Evolutionary conservation across 2,113 vertebrate genomes (phyloP), one percentile per base, ranked within the genome.

Genomic region (Seriola rivoliana): DNA sequence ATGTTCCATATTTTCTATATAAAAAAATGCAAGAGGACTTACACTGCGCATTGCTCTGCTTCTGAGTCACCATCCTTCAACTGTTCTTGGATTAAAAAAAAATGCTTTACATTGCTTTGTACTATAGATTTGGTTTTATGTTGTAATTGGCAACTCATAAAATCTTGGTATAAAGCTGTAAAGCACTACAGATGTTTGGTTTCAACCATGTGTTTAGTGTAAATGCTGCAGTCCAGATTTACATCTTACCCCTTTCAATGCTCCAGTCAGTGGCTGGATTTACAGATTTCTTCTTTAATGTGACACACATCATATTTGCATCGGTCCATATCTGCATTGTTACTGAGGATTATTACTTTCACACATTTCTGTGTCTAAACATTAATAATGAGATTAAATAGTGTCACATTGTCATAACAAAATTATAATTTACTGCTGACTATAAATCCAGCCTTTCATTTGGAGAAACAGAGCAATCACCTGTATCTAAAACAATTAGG

Each of bases 11-110:
- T 67, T 25, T 71, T 71, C 21, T 17, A 36, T n/a, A 29, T 10
- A 54, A n/a, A 46, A 19, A 13, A 40, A 70, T 21, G n/a, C 25
- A 59, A 57, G 58, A 34, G 23, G 16, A 68, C 55, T 54, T 74
- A 73, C 78, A 57, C 60, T 46, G 75, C 90, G 80, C 74, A 36
- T 89, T 84, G 82, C 75, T 82, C 75, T 88, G 68, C 50, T 57
- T 87, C 36, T 52, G 42, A 65, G 14, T 57, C 21, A 21, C 21
- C 2, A 60, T 69, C 48, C 3, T 8, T 57, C 4, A 38, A 32
- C 25, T 60, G 8, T 25, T 62, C 23, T 59, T 75, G 34, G 10
- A 72, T 23, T 19, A 21, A 54, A 36, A 32, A 50, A 38, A 46
- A 48, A 57, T 21, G 8, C 3, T 42, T 67, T 21, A 25, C 12